A percentile compares a stretch with the other conserved stretches of the same genome.
Evolutionary conservation across 2,888 invertebrate genomes (phyloP).

Genomic region (Lochmaea capreae): DNA sequence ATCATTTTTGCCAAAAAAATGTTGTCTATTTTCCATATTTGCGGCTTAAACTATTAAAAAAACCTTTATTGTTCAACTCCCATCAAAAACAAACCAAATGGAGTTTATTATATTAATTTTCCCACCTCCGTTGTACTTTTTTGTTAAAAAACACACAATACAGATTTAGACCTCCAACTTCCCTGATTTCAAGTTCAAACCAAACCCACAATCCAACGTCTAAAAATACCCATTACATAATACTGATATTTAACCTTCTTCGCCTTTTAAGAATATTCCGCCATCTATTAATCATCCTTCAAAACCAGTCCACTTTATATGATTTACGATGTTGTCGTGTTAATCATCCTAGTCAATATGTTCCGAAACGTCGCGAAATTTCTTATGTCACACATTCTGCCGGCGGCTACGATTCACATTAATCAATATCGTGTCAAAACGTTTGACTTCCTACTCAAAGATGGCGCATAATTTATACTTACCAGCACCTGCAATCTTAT

Average conservation of each 20-base stretch:
- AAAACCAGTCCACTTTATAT: conserved; percentile 2
- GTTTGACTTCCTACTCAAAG: background rate
- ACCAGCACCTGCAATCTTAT: background rate
- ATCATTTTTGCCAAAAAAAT: too few species aligned
- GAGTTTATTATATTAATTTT: too few species aligned
- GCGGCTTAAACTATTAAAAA: too few species aligned
- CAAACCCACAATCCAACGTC: background rate
- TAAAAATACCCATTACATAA: background rate
- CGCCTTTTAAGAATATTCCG: background rate
- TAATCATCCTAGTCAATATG: conserved; percentile 3
- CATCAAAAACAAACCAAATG: too few species aligned
- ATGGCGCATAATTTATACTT: background rate
- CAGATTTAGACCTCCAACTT: background rate
- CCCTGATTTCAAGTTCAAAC: conserved; percentile 2
- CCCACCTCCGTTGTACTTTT: too few species aligned
- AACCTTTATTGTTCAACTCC: too few species aligned
- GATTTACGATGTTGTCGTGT: conserved; percentile 11
- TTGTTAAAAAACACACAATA: background rate
- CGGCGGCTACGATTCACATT: background rate
- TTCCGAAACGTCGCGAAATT: conserved; percentile 7
- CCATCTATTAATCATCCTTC: conserved; percentile 15
- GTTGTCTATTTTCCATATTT: too few species aligned
- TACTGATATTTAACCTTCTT: background rate
- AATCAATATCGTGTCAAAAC: background rate
- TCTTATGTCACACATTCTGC: background rate